Conservation (phyloP, 2,113 vertebrate species). For the Indri indri region DNA sequence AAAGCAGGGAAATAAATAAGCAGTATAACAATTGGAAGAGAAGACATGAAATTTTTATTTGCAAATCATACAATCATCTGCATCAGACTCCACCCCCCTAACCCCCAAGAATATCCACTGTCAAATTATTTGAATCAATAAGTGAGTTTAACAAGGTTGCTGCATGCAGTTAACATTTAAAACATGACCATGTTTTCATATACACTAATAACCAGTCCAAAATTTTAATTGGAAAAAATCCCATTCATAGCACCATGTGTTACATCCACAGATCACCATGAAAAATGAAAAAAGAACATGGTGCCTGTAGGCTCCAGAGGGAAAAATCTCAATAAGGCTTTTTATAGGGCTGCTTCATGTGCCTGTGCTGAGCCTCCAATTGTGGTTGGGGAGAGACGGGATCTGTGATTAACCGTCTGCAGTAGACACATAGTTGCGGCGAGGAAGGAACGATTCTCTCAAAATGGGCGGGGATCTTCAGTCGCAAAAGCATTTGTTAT, state of each 20-base stretch:
- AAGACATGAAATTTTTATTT: neutral
- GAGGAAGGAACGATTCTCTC: neutral
- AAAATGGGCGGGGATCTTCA: neutral
- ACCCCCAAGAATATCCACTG: neutral
- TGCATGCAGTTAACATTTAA: neutral
- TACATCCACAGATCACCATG: neutral
- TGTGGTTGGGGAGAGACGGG: neutral
- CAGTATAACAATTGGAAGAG: neutral
- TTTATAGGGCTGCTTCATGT: neutral
- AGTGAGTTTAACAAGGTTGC: neutral
- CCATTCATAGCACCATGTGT: neutral
- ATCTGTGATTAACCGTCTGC: neutral
- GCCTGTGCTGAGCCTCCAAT: neutral
- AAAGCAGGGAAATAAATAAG: neutral
- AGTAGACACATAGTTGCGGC: neutral
- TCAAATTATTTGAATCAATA: neutral
- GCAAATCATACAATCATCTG: neutral
- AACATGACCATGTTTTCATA: neutral
- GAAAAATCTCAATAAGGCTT: neutral
- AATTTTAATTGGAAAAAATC: neutral
- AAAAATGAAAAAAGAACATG: neutral
- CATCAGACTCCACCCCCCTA: neutral
- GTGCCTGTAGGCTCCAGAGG: neutral
- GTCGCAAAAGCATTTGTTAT: neutral
- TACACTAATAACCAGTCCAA: neutral